These are phyloP conservation scores for Bagarius yarrelli DNA, from an alignment of 2,113 vertebrate genomes.

Conservation along the genomic window DNA sequence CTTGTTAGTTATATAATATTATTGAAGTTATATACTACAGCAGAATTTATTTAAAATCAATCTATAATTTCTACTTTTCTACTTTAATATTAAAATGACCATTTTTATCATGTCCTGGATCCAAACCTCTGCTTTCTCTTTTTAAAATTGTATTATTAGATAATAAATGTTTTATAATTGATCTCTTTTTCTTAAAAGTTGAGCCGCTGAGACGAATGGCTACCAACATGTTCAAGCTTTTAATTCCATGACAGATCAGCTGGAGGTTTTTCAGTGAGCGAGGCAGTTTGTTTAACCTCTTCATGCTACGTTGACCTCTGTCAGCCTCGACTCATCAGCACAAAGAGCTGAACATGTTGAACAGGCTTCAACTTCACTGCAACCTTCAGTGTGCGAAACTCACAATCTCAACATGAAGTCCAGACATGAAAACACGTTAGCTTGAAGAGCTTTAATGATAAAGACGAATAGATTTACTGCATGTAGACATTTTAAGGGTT, in stretches of 20 bases:
- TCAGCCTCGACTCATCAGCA: constrained; percentile 82
- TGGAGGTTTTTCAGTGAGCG: constrained; percentile 62
- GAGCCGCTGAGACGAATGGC: not conserved
- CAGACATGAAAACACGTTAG: not conserved
- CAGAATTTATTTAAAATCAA: too few relatives aligned
- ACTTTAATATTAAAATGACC: too few relatives aligned
- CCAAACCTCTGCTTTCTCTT: too few relatives aligned
- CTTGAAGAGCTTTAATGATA: not conserved
- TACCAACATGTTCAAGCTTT: constrained; percentile 14
- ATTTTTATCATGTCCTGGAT: too few relatives aligned
- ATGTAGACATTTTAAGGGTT: not conserved
- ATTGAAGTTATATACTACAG: too few relatives aligned
- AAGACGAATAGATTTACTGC: not conserved
- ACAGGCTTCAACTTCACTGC: constrained; percentile 17
- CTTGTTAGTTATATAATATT: too few relatives aligned
- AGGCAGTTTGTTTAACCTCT: constrained; percentile 91
- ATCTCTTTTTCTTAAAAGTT: too few relatives aligned
- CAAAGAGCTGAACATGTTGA: constrained; percentile 63
- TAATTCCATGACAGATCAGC: constrained; percentile 50
- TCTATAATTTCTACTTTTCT: too few relatives aligned
- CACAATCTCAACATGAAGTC: not conserved
- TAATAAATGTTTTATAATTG: too few relatives aligned
- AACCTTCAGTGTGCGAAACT: constrained; percentile 9
- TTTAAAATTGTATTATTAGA: too few relatives aligned
- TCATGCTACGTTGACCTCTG: constrained; percentile 88